phyloP scores from a whole-genome alignment of 2,888 invertebrate species.

The Spodoptera exigua region DNA sequence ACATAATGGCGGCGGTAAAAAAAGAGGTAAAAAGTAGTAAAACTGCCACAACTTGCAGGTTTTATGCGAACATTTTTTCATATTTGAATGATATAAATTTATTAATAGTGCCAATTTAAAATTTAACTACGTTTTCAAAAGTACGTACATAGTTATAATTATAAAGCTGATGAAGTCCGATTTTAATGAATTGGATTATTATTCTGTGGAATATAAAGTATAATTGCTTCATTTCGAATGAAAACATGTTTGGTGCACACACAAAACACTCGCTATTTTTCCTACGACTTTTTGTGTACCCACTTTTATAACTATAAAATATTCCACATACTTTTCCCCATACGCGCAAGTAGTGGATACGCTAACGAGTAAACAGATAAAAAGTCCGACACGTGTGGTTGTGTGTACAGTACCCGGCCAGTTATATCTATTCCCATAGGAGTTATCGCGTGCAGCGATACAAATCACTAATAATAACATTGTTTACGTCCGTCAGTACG shows the following conservation, averaged over 20 bases:
- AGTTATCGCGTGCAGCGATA: constrained; percentile 56
- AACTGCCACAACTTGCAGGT: constrained; percentile 51
- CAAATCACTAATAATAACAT: constrained; percentile 63
- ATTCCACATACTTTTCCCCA: constrained; percentile 36
- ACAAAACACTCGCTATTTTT: constrained; percentile 17
- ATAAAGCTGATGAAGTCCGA: constrained; percentile 8
- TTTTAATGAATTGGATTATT: constrained; percentile 11
- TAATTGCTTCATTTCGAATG: constrained; percentile 1
- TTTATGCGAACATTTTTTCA: constrained; percentile 44
- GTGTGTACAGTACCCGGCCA: constrained; percentile 58
- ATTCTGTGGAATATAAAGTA: neutral
- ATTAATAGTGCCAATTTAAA: no score
- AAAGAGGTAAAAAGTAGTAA: constrained; percentile 49
- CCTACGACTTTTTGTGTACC: constrained; percentile 11
- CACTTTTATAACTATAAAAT: constrained; percentile 31
- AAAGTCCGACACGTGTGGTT: constrained; percentile 64
- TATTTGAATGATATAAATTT: constrained; percentile 21
- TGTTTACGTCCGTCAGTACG: constrained; percentile 57
- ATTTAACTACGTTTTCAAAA: neutral
- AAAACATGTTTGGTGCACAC: constrained; percentile 10
- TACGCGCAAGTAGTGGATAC: constrained; percentile 28
- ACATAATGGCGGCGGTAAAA: constrained; percentile 65
- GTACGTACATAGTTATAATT: neutral
- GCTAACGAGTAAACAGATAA: constrained; percentile 59
- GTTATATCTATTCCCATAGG: constrained; percentile 61